These are phyloP conservation scores for Spinibarbus caldwelli DNA, from an alignment of 2,797 vertebrate genomes.

Conservation along the genomic window DNA sequence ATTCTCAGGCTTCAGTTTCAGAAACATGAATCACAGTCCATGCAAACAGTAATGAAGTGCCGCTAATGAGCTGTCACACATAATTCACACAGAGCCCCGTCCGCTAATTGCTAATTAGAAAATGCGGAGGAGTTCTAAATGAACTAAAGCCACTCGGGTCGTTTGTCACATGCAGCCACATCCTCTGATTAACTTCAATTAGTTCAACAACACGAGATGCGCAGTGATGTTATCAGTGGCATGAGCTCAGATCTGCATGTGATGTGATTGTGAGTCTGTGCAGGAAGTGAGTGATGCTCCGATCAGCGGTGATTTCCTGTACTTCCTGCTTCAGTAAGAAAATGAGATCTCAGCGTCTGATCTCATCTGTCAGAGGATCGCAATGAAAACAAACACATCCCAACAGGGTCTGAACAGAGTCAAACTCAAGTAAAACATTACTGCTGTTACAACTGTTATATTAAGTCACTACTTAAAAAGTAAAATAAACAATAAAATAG, in stretches of 20 bases:
- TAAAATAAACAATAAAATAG: not conserved
- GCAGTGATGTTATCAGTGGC: slow-evolving; percentile 70
- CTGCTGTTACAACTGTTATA: not conserved
- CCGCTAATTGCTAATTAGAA: slow-evolving; percentile 74
- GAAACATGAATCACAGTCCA: not conserved
- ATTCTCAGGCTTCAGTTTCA: not conserved
- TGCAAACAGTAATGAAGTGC: slow-evolving; percentile 4
- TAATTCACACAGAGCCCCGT: slow-evolving; percentile 60
- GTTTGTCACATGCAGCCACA: slow-evolving; percentile 55
- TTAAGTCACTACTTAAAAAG: not conserved
- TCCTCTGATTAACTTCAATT: slow-evolving; percentile 79
- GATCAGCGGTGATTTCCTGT: slow-evolving; percentile 62
- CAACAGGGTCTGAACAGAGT: not conserved
- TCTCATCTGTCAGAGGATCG: slow-evolving; percentile 19
- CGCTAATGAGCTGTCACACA: slow-evolving; percentile 76
- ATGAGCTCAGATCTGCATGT: slow-evolving; percentile 27
- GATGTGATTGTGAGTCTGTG: slow-evolving; percentile 43
- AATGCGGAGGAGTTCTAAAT: slow-evolving; percentile 71
- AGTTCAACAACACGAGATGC: slow-evolving; percentile 66
- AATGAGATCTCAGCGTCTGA: slow-evolving; percentile 70
- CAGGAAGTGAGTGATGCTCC: slow-evolving; percentile 58
- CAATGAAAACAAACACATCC: slow-evolving; percentile 21
- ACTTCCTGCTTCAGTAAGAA: slow-evolving; percentile 58
- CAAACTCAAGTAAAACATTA: not conserved
- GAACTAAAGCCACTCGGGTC: slow-evolving; percentile 71